Base-by-base conservation (phyloP, 2,888 invertebrate genomes). In the Ectemnius lituratus region DNA sequence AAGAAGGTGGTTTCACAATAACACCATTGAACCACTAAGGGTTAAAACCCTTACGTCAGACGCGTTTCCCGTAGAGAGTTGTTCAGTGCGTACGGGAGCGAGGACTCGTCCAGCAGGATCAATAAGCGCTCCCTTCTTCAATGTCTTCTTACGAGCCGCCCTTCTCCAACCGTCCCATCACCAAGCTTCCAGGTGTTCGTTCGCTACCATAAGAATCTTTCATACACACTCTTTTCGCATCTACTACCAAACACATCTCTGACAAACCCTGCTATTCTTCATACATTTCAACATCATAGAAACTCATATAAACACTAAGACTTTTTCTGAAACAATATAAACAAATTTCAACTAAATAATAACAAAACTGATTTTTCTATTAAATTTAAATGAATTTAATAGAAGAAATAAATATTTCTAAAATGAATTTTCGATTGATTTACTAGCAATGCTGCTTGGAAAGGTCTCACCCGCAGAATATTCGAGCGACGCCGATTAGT, bases 51-150 rank as follows among this genome's bases (percentile, higher is more conserved):
- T 23, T 23, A 23, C 23, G 23, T 23, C 23, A 23, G 23, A 23
- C 23, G 23, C 2, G 23, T 23, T 23, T 23, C 23, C 23, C 23
- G 23, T 23, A 23, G 23, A 23, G 23, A 23, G 23, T 23, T 23
- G 23, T 23, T 23, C 3, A 2, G 6, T n/a, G 46, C 28, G 71
- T 61, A 76, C 56, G 18, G 47, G 71, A 62, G 70, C 69, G 70
- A 76, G 74, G 72, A 78, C 70, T 23, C 62, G 75, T 16, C 49
- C 73, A 70, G 57, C 79, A 76, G 85, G 85, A 87, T 87, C 85
- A 84, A 87, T 87, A 87, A 83, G 80, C 75, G 74, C 78, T 81
- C 84, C 84, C 83, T 82, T 74, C 77, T 73, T 79, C 74, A 70
- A 71, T 76, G 78, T 74, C 74, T 76, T 77, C 81, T 84, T 81